These are phyloP conservation scores for Spatulosminthurus flaviceps DNA, from an alignment of 2,888 invertebrate species.

Conservation along the genomic window DNA sequence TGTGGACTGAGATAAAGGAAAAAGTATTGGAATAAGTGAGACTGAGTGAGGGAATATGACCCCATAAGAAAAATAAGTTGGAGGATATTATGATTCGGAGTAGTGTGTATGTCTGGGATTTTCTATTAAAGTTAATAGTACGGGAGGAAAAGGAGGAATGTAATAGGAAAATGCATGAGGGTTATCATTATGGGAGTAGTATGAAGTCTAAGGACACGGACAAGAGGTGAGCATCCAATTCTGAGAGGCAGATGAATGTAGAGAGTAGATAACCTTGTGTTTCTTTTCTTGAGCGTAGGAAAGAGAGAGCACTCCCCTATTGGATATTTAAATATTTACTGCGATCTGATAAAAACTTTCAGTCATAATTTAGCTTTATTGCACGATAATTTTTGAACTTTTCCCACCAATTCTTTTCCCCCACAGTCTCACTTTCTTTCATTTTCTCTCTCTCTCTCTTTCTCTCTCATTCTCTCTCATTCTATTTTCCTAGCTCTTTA, in stretches of 20 bases:
- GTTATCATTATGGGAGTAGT: background rate
- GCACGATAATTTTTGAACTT: slow-evolving; percentile 29
- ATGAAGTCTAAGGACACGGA: background rate
- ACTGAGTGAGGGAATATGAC: no score
- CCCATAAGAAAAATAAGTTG: no score
- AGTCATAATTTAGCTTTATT: slow-evolving; percentile 46
- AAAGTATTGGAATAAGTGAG: no score
- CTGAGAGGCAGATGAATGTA: background rate
- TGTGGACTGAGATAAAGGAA: no score
- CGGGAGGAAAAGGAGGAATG: slow-evolving; percentile 33
- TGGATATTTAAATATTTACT: slow-evolving; percentile 44
- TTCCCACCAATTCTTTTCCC: background rate
- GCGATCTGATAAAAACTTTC: slow-evolving; percentile 40
- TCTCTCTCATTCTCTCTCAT: background rate
- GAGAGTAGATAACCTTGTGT: slow-evolving; percentile 11
- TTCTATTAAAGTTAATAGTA: slow-evolving; percentile 40
- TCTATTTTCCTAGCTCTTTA: background rate
- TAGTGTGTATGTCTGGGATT: slow-evolving; percentile 24
- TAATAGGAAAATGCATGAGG: slow-evolving; percentile 38
- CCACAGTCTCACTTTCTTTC: background rate
- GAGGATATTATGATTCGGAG: no score
- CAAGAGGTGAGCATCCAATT: background rate
- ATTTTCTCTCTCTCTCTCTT: no score
- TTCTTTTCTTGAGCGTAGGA: background rate
- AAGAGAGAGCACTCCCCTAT: slow-evolving; percentile 4